These are phyloP conservation scores for Pangasianodon hypophthalmus DNA, from an alignment of 2,113 vertebrate species.

Conservation along the genomic window DNA sequence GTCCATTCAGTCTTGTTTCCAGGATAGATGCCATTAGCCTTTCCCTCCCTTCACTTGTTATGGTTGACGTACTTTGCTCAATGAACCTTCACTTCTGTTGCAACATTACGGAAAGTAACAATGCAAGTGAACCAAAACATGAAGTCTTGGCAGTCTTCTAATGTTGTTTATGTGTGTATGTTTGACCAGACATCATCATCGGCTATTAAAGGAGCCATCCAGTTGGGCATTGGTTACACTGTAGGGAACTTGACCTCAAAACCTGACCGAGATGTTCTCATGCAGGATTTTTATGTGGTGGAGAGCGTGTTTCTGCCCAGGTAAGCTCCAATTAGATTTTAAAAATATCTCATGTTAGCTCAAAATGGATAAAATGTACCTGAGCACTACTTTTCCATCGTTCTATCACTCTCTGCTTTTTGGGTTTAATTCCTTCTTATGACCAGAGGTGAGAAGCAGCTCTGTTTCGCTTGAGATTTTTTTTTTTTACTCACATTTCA, in stretches of 20 bases:
- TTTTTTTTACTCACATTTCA: neutral
- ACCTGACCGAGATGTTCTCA: slow-evolving; percentile 96
- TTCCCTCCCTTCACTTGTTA: neutral
- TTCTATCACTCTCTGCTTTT: neutral
- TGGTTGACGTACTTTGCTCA: slow-evolving; percentile 14
- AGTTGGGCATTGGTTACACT: slow-evolving; percentile 95
- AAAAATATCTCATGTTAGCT: neutral
- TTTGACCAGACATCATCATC: slow-evolving; percentile 88
- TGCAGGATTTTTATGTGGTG: slow-evolving; percentile 99
- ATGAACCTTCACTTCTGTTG: neutral
- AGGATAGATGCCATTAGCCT: neutral
- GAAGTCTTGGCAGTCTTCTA: neutral
- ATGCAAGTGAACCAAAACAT: neutral
- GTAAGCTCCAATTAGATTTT: slow-evolving; percentile 66
- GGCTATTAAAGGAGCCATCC: slow-evolving; percentile 94
- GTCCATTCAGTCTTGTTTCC: slow-evolving; percentile 7
- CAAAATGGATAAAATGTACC: neutral
- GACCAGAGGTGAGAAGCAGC: neutral
- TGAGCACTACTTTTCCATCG: neutral
- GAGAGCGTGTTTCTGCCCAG: slow-evolving; percentile 97
- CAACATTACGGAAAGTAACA: neutral
- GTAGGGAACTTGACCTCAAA: slow-evolving; percentile 97
- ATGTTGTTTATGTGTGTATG: slow-evolving; percentile 23
- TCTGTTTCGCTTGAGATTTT: neutral
- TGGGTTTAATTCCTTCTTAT: neutral